phyloP scores from a whole-genome alignment of 2,113 vertebrate genomes.

The Calyptommatus sinebrachiatus region DNA sequence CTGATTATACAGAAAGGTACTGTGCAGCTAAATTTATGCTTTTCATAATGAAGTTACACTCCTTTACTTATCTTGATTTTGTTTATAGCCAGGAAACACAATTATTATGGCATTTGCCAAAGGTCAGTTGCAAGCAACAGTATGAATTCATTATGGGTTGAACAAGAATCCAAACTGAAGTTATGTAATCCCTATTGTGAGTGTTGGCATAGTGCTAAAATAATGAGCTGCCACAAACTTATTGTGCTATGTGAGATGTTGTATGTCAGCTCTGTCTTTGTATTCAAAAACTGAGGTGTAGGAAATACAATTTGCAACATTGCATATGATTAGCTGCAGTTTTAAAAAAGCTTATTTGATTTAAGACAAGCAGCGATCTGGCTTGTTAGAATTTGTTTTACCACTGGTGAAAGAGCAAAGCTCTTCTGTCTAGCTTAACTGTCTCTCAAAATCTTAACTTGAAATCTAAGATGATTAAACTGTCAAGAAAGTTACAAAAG shows the following conservation, averaged over 20 bases:
- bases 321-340: not conserved
- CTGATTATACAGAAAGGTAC: not conserved
- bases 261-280: not conserved
- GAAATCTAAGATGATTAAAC: not conserved
- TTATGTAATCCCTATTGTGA: not conserved
- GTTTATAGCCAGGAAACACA: constrained; percentile 16
- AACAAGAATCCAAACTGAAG: constrained; percentile 21
- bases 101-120: not conserved
- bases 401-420: not conserved
- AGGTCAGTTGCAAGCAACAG: not conserved
- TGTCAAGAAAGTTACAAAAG: not conserved
- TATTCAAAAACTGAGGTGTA: not conserved
- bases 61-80: not conserved
- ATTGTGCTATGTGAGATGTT: not conserved
- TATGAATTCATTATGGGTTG: not conserved
- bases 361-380: not conserved
- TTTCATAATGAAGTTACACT: not conserved
- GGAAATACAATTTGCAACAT: not conserved
- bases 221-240: constrained; percentile 4
- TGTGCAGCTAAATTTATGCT: not conserved
- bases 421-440: too few relatives aligned
- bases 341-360: not conserved
- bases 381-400: not conserved
- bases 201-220: constrained; percentile 6
- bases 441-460: not conserved